phyloP scores from a whole-genome alignment of 35 echinoderm and acorn worm species.

The Ptychodera flava region DNA sequence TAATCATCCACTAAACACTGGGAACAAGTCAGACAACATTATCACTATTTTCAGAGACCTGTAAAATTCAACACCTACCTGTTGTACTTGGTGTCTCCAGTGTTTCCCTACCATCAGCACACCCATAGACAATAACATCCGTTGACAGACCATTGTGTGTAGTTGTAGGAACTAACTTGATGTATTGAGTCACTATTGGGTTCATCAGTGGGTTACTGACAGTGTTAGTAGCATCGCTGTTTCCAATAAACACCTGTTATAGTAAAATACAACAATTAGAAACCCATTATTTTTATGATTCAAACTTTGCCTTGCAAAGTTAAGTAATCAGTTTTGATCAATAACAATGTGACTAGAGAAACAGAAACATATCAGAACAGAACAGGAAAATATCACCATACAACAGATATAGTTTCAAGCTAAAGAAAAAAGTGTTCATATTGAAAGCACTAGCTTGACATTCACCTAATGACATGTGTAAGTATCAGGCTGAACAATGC shows the following conservation, averaged over 20 bases:
- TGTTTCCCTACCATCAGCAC: constrained; percentile 6
- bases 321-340: no score
- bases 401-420: no score
- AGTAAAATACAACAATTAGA: neutral
- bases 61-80: constrained; percentile 22
- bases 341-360: no score
- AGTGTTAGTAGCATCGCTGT: constrained; percentile 20
- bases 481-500: no score
- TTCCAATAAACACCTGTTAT: constrained; percentile 52
- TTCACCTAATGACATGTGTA: no score
- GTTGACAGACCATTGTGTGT: constrained; percentile 22
- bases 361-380: no score
- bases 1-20: constrained; percentile 16
- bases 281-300: no score
- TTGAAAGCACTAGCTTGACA: no score
- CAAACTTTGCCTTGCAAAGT: no score
- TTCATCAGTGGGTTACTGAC: constrained; percentile 58
- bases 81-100: constrained; percentile 28
- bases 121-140: constrained; percentile 26
- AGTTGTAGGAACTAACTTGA: constrained; percentile 27
- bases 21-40: neutral
- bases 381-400: no score
- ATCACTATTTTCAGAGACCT: no score
- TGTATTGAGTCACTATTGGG: constrained; percentile 43
- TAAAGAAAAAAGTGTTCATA: no score